phyloP scores from a whole-genome alignment of 2,888 invertebrate species.

The Limnephilus marmoratus region DNA sequence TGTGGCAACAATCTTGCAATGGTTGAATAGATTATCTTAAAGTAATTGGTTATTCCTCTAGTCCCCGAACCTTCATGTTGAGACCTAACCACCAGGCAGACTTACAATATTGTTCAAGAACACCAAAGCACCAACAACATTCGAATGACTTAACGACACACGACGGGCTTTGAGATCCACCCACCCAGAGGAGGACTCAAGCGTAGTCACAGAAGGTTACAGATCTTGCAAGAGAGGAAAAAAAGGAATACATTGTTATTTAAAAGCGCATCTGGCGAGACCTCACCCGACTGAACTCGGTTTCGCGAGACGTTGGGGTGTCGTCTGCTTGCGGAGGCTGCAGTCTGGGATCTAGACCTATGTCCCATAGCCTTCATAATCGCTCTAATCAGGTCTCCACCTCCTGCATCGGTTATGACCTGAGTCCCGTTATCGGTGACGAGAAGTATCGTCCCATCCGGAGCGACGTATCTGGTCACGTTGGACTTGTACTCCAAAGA shows the following conservation, averaged over 20 bases:
- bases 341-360: slow-evolving; percentile 70
- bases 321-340: slow-evolving; percentile 51
- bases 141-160: slow-evolving; percentile 34
- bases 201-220: slow-evolving; percentile 49
- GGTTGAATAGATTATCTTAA: background rate
- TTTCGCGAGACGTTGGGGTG: slow-evolving; percentile 62
- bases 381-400: slow-evolving; percentile 77
- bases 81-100: slow-evolving; percentile 35
- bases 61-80: slow-evolving; percentile 15
- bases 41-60: background rate
- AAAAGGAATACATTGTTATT: slow-evolving; percentile 41
- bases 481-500: slow-evolving; percentile 70
- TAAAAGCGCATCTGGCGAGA: slow-evolving; percentile 47
- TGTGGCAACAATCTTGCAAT: background rate
- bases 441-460: slow-evolving; percentile 80
- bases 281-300: slow-evolving; percentile 62
- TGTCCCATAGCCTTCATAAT: slow-evolving; percentile 74
- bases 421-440: slow-evolving; percentile 82
- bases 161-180: slow-evolving; percentile 40
- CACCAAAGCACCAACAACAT: slow-evolving; percentile 50
- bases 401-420: slow-evolving; percentile 77
- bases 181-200: slow-evolving; percentile 34
- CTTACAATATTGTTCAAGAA: slow-evolving; percentile 43
- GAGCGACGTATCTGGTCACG: slow-evolving; percentile 79
- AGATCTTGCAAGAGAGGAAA: slow-evolving; percentile 55